Conservation (phyloP, 2,797 vertebrate species). For the Pseudotriccus pelzelni region DNA sequence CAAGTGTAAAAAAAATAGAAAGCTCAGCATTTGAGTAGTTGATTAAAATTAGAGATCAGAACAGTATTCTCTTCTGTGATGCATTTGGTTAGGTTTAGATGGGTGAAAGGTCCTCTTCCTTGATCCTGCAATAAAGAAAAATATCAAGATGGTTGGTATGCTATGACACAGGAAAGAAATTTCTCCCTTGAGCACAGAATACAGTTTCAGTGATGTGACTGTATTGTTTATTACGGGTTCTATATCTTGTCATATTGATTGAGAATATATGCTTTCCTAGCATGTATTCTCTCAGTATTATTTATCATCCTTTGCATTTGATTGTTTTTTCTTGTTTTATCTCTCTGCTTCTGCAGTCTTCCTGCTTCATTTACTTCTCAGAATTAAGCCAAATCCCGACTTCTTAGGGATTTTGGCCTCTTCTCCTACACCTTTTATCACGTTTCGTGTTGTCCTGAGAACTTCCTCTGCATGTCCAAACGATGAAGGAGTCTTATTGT, state of each 20-base stretch:
- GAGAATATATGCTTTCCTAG: not conserved
- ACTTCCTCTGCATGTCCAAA: not conserved
- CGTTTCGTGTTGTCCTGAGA: not conserved
- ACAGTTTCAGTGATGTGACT: not conserved
- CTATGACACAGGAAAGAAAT: not conserved
- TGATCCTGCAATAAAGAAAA: not conserved
- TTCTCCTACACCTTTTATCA: not conserved
- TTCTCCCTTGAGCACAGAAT: not conserved
- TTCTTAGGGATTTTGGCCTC: not conserved
- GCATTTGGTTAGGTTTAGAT: not conserved
- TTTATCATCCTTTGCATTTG: not conserved
- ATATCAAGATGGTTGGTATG: not conserved
- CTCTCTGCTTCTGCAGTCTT: not conserved
- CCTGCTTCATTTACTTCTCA: not conserved
- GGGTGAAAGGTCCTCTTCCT: not conserved
- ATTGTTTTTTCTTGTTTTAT: not conserved
- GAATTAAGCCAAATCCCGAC: not conserved
- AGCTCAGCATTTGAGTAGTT: not conserved
- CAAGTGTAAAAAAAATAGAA: not conserved
- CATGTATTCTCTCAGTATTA: not conserved
- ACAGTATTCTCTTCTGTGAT: not conserved
- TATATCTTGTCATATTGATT: not conserved
- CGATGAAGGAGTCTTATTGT: not conserved
- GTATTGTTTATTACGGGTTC: not conserved
- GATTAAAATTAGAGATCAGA: not conserved